These are phyloP conservation scores for Engystomops pustulosus DNA, from an alignment of 2,113 vertebrate genomes.

Conservation along the genomic window DNA sequence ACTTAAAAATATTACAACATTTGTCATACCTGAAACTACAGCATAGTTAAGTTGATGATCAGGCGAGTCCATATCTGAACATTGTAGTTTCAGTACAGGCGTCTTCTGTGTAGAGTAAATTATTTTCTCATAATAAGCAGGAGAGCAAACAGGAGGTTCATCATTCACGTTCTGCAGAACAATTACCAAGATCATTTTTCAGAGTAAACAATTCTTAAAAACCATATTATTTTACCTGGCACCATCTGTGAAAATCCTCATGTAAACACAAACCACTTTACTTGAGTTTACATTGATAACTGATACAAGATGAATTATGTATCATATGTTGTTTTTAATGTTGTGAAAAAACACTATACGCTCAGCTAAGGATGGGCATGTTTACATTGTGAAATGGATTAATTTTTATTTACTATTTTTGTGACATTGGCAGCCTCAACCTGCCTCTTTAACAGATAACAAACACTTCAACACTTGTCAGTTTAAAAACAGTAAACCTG, in stretches of 20 bases:
- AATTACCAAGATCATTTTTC: slow-evolving; percentile 31
- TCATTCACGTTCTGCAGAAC: slow-evolving; percentile 59
- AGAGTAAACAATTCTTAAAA: slow-evolving; percentile 16
- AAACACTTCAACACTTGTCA: not conserved
- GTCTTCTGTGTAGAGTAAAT: slow-evolving; percentile 57
- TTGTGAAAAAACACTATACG: no score
- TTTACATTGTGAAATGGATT: not conserved
- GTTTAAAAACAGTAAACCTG: no score
- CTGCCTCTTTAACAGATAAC: not conserved
- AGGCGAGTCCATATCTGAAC: slow-evolving; percentile 65
- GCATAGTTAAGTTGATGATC: slow-evolving; percentile 62
- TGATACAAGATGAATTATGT: slow-evolving; percentile 27
- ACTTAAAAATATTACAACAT: not conserved
- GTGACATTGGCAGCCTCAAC: not conserved
- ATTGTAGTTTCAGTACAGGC: slow-evolving; percentile 62
- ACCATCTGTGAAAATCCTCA: not conserved
- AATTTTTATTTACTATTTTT: not conserved
- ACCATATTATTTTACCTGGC: slow-evolving; percentile 10
- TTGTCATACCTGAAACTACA: slow-evolving; percentile 62
- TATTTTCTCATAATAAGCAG: slow-evolving; percentile 62
- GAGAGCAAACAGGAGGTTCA: slow-evolving; percentile 56
- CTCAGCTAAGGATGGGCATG: slow-evolving; percentile 11
- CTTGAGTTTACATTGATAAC: slow-evolving; percentile 33
- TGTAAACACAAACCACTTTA: slow-evolving; percentile 44
- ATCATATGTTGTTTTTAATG: slow-evolving; percentile 10